These are phyloP conservation scores for Penaeus japonicus DNA, from an alignment of 1,140 invertebrate genomes.

Conservation along the genomic window DNA sequence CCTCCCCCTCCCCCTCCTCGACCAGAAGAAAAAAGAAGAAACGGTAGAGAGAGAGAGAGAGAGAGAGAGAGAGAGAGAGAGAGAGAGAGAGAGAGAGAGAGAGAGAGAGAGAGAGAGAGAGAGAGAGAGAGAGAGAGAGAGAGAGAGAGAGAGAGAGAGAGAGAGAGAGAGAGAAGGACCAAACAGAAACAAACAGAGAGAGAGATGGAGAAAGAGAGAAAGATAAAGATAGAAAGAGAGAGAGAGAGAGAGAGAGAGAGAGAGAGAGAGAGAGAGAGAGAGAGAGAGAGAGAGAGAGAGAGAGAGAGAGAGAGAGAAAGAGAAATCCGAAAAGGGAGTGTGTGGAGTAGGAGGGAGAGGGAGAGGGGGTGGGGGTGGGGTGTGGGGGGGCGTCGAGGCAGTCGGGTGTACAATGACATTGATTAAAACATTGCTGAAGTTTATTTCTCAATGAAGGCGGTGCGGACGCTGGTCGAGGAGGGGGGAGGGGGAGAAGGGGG, in stretches of 20 bases:
- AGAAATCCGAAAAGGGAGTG: neutral
- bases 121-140: neutral
- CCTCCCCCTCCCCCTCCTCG: neutral
- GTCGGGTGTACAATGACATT: neutral
- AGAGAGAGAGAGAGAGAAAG: neutral
- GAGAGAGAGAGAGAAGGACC: neutral
- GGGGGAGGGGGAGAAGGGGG: neutral
- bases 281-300: neutral
- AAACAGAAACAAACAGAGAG: neutral
- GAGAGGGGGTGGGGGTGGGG: neutral
- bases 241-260: neutral
- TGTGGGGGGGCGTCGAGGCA: neutral
- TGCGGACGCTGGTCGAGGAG: neutral
- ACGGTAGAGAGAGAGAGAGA: neutral
- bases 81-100: neutral
- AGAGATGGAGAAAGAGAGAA: neutral
- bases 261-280: neutral
- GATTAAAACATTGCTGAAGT: constrained; percentile 4
- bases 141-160: neutral
- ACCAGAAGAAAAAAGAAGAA: neutral
- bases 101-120: neutral
- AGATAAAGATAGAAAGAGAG: neutral
- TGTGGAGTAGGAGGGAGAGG: neutral
- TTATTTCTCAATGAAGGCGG: constrained; percentile 10
- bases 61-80: too few relatives aligned